Percentiles rank a stretch among this genome's conserved stretches.
phyloP scores from a whole-genome alignment of 2,888 invertebrate species.

The Drosophila colorata region DNA sequence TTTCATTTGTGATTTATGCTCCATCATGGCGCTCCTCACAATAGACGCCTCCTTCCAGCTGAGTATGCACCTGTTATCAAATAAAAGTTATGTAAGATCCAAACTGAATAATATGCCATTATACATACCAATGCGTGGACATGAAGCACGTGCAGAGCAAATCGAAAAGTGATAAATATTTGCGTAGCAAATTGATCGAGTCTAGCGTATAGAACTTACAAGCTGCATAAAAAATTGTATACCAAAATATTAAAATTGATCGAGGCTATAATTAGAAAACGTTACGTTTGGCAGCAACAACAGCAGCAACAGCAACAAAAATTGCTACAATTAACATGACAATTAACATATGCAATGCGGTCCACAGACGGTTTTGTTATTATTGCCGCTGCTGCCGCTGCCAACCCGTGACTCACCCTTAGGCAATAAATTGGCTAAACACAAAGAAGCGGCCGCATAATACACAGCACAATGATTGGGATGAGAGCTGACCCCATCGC shows the following conservation, averaged over 20 bases:
- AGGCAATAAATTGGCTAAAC: constrained; percentile 91
- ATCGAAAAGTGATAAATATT: constrained; percentile 94
- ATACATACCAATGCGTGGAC: constrained; percentile 90
- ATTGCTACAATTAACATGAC: constrained; percentile 62
- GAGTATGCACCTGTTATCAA: constrained; percentile 87
- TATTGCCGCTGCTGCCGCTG: constrained; percentile 23
- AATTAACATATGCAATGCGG: constrained; percentile 73
- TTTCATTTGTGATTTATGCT: constrained; percentile 95
- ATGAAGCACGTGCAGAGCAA: constrained; percentile 92
- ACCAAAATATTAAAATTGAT: constrained; percentile 44
- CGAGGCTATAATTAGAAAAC: constrained; percentile 43
- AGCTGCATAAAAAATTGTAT: constrained; percentile 86
- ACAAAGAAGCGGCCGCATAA: constrained; percentile 92
- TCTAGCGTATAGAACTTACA: constrained; percentile 94
- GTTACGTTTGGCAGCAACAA: constrained; percentile 33
- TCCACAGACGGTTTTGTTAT: constrained; percentile 32
- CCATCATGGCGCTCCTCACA: constrained; percentile 92
- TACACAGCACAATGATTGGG: constrained; percentile 95
- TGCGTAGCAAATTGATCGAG: constrained; percentile 93
- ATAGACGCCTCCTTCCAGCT: constrained; percentile 87
- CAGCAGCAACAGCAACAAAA: constrained; percentile 38
- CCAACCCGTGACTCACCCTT: constrained; percentile 87
- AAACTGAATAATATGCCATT: not conserved
- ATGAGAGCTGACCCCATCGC: constrained; percentile 96
- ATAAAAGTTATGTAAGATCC: not conserved